These are phyloP conservation scores for Orchesella flavescens DNA, from an alignment of 2,888 invertebrate genomes.

Conservation along the genomic window DNA sequence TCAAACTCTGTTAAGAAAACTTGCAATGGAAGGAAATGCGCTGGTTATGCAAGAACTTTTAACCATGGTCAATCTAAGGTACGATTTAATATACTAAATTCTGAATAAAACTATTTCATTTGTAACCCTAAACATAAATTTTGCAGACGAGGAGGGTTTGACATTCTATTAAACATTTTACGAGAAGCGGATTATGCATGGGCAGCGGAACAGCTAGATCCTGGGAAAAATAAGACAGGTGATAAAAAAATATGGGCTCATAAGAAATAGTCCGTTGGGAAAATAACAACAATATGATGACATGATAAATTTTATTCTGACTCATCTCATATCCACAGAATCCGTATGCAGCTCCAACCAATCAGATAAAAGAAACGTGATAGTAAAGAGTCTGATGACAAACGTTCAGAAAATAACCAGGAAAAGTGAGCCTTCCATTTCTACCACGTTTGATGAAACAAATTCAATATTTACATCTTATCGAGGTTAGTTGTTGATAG, in stretches of 20 bases:
- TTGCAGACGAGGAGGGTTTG: slow-evolving; percentile 56
- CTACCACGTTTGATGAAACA: not conserved
- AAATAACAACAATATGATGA: no score
- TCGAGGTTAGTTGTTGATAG: slow-evolving; percentile 5
- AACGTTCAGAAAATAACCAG: slow-evolving; percentile 9
- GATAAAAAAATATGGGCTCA: not conserved
- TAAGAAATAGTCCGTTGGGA: no score
- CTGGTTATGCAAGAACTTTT: slow-evolving; percentile 51
- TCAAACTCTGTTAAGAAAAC: slow-evolving; percentile 13
- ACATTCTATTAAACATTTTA: slow-evolving; percentile 38
- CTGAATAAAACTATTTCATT: not conserved
- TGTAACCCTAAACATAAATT: not conserved
- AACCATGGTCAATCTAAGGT: slow-evolving; percentile 51
- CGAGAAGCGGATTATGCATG: slow-evolving; percentile 54
- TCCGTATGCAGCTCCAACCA: not conserved
- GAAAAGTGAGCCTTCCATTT: slow-evolving; percentile 28
- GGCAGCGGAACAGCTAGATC: slow-evolving; percentile 62
- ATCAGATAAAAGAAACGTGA: not conserved
- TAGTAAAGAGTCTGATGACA: not conserved
- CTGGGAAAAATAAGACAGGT: slow-evolving; percentile 31
- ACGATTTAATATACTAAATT: not conserved
- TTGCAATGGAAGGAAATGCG: slow-evolving; percentile 40
- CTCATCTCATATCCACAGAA: not conserved
- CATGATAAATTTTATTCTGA: not conserved
- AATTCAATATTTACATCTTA: slow-evolving; percentile 21